Evolutionary conservation across 2,888 invertebrate genomes (phyloP).

Genomic region (Hirtodrosophila confusa): DNA sequence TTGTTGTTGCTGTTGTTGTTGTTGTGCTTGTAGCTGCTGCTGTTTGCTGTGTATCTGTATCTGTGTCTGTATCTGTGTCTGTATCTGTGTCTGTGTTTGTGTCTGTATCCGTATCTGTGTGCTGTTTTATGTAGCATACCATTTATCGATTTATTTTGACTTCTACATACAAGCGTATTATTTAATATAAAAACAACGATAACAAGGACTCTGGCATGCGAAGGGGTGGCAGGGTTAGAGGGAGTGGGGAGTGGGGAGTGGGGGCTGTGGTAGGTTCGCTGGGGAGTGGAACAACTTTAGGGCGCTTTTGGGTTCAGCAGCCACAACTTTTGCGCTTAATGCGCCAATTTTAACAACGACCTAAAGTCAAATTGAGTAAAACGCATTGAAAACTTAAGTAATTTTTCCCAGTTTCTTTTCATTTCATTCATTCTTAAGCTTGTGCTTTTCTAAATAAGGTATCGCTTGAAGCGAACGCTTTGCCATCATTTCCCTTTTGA

Average conservation of each 20-base stretch:
- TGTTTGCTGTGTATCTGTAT: constrained; percentile 36
- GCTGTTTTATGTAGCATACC: constrained; percentile 60
- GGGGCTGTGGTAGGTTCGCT: constrained; percentile 1
- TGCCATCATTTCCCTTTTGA: constrained; percentile 17
- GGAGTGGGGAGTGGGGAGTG: constrained; percentile 5
- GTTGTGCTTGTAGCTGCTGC: constrained; percentile 29
- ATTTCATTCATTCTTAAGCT: constrained; percentile 8
- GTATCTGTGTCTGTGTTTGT: constrained; percentile 27
- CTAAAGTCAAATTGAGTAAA: constrained; percentile 77
- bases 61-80: constrained; percentile 33
- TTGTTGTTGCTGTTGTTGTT: constrained; percentile 26
- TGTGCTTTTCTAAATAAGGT: constrained; percentile 47
- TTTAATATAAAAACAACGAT: constrained; percentile 71
- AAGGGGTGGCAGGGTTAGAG: too few species aligned
- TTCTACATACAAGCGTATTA: constrained; percentile 65
- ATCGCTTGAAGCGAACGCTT: constrained; percentile 43
- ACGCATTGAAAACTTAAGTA: constrained; percentile 78
- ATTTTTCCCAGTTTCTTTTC: constrained; percentile 57
- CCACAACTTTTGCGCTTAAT: constrained; percentile 67
- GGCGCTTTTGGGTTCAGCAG: constrained; percentile 62
- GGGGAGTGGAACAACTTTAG: constrained; percentile 43
- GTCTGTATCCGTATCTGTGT: constrained; percentile 35
- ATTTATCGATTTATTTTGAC: constrained; percentile 80
- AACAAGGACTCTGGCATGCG: constrained; percentile 32
- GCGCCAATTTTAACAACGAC: constrained; percentile 73